Evolutionary conservation across 2,113 vertebrate species (phyloP).

Genomic region (Coptodon rendalli): DNA sequence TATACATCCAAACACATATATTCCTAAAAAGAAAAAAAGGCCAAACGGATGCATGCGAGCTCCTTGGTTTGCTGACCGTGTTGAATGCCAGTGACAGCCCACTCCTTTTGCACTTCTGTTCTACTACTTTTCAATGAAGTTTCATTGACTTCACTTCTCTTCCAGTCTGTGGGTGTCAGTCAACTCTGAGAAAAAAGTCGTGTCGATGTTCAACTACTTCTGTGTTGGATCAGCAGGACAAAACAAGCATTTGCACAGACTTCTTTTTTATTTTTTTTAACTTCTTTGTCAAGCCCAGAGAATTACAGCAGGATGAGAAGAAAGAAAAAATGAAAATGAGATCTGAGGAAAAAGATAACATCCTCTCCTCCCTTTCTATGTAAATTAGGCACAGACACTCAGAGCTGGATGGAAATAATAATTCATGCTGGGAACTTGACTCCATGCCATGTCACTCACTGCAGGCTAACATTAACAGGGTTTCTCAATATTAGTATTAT

Average conservation of each 20-base stretch:
- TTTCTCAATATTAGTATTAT: not conserved
- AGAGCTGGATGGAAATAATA: not conserved
- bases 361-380: not conserved
- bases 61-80: not conserved
- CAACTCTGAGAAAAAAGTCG: not conserved
- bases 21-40: not conserved
- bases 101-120: not conserved
- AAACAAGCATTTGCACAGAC: not conserved
- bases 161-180: not conserved
- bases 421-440: not conserved
- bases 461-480: not conserved
- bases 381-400: not conserved
- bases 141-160: not conserved
- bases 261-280: not conserved
- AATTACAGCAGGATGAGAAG: not conserved
- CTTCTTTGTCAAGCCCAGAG: not conserved
- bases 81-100: not conserved
- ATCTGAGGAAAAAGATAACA: not conserved
- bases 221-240: not conserved
- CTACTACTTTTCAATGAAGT: slow-evolving; percentile 10
- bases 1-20: not conserved
- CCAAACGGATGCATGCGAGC: not conserved
- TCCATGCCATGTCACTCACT: not conserved
- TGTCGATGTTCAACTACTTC: not conserved
- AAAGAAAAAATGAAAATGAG: not conserved